Evolutionary conservation across 2,888 invertebrate genomes (phyloP), one percentile per base, ranked within the genome.

Genomic region (Tenthredo scrophulariae): DNA sequence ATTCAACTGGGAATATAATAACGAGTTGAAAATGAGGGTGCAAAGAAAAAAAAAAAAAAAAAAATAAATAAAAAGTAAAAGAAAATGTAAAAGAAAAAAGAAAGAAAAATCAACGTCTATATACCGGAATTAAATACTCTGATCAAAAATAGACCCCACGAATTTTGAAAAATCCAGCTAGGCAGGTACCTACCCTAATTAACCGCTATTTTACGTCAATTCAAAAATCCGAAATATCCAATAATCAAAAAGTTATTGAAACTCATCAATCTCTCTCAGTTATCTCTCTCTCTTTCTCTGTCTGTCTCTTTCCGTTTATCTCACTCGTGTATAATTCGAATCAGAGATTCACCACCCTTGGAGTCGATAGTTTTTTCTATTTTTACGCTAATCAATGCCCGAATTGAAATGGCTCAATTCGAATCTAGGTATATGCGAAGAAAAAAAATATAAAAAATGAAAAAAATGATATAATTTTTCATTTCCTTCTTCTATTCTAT

Each of bases 61-160:
- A 4, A 33, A 4, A 33, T 4, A 33, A 33, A 33, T 33, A 2
- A 29, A 29, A 29, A 29, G n/a, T n/a, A 29, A 2, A 29, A 29
- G 2, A 29, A 29, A 29, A 29, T 29, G 2, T 29, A 29, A n/a
- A n/a, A n/a, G n/a, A n/a, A n/a, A n/a, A n/a, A n/a, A n/a, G n/a
- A n/a, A n/a, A n/a, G n/a, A n/a, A 54, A 50, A 82, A 82, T 82
- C 82, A 67, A 13, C 18, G 37, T 33, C 58, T 54, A 54, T 79
- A 58, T 79, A 58, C 58, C 5, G 5, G 37, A 58, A 79, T 58
- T 58, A 37, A 58, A n/a, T 40, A 40, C 40, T 40, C 6, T 5
- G 40, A 40, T 40, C 9, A 6, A 40, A 40, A 40, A 7, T n/a
- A 5, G 40, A 40, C 40, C 6, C 3, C 40, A 7, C 9, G 22